Base-by-base conservation (phyloP, 2,888 invertebrate species). In the Chloromyia formosa region DNA sequence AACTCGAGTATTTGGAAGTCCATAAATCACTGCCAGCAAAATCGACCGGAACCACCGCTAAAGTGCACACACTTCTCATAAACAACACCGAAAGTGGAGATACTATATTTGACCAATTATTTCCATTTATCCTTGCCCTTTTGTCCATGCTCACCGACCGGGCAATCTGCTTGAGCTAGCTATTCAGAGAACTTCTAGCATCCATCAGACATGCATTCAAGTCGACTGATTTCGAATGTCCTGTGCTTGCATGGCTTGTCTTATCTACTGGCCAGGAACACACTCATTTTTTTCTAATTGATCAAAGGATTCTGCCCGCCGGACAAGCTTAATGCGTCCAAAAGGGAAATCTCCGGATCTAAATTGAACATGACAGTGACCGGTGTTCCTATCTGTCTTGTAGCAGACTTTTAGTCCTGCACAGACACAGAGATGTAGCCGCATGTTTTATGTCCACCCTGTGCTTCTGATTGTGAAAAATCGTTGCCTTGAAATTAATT, bases 21-120 rank as follows among this genome's bases (percentile, higher is more conserved):
- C 68, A 76, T 75, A 75, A 75, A 76, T 76, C 75, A 75, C 58
- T 76, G 76, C 75, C 76, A 76, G 73, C 73, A 75, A 58, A 56
- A 73, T 75, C 73, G 22, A 75, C 74, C 73, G 35, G 45, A 73
- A n/a, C 3, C 35, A 58, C 58, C 23, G 35, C 20, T 40, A 18
- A 4, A 35, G 58, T 45, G 35, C 66, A 23, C 12, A 66, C n/a
- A 16, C 10, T 16, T 18, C 16, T 16, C 5, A 40, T 5, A 10
- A 2, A 14, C 71, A 35, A 71, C 71, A 56, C 71, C 18, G 22
- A 66, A 71, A 56, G 71, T 71, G 71, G 56, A 71, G 56, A 71
- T 71, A n/a, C n/a, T n/a, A n/a, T n/a, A 56, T 58, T 56, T 71
- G 42, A 71, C 71, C 71, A 71, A 71, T 71, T 71, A 71, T 71